Evolutionary conservation across 2,797 vertebrate genomes (phyloP), one percentile per base, ranked within the genome.

Genomic region (Sebastiscus tertius): DNA sequence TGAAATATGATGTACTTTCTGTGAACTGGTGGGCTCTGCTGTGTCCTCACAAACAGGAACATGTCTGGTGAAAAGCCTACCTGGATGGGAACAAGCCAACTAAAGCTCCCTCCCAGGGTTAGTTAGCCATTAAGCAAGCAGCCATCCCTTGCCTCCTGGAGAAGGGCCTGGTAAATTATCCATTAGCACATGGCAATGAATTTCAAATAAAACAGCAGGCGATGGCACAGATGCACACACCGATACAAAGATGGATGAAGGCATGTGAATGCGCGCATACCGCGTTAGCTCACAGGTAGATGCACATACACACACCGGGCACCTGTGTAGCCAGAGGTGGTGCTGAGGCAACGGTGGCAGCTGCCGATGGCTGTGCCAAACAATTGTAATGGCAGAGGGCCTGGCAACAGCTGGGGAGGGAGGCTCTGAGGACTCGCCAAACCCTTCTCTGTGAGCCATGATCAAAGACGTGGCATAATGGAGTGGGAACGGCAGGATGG

Each of bases 381-480:
- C 22, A 7, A 79, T 52, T 87, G 67, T 80, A 72, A 86, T 90
- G 88, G 90, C 89, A 86, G 61, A 71, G 77, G 75, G 73, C 62
- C 83, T 86, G 88, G 88, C 88, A 85, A 67, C 90, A 94, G 89
- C 87, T 91, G 90, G 81, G 58, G 72, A 18, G 64, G 81, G 42
- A 66, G 83, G 64, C 71, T 87, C 75, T 83, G 89, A 92, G 82
- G 82, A 70, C 46, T 80, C 16, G 83, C 86, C 93, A 92, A 80
- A 88, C 71, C 76, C 86, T 63, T 77, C 82, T 80, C 69, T 83
- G 68, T 80, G 90, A 85, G 72, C 79, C 75, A 8, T 87, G 92
- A 95, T 93, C 89, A 94, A 93, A 94, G 92, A 86, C 16, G 42
- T 70, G 77, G 71, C 72, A 75, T 90, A 94, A 94, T 92, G 75